These are phyloP conservation scores for Toxostoma redivivum DNA, from an alignment of 2,113 vertebrate genomes.

Conservation along the genomic window DNA sequence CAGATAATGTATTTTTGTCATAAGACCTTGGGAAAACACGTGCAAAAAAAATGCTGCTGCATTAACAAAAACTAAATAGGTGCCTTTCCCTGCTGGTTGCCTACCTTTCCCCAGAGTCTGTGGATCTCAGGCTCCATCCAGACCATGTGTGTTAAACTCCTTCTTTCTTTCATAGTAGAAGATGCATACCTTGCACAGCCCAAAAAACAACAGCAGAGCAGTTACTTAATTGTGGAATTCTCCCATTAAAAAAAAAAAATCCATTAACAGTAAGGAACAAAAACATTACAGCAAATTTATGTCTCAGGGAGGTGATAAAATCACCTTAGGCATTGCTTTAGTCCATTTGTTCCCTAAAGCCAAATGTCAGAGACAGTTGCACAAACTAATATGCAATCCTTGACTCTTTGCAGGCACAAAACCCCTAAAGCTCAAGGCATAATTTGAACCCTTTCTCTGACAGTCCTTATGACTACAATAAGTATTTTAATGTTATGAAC, in stretches of 20 bases:
- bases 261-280: neutral
- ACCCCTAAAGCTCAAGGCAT: neutral
- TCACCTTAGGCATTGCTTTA: neutral
- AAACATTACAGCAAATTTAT: neutral
- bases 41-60: fast-evolving
- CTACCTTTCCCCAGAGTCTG: neutral
- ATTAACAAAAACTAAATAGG: neutral
- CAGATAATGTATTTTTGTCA: neutral
- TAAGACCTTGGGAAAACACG: neutral
- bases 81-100: neutral
- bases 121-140: neutral
- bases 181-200: neutral
- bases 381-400: neutral
- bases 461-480: neutral
- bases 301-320: neutral
- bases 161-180: neutral
- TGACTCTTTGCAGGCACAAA: neutral
- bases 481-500: constrained; percentile 4
- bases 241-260: neutral
- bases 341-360: neutral
- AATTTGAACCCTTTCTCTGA: neutral
- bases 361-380: neutral
- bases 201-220: neutral
- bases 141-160: neutral
- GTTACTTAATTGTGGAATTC: neutral